Conservation (phyloP, 1,140 invertebrate species). For the Batillaria attramentaria region DNA sequence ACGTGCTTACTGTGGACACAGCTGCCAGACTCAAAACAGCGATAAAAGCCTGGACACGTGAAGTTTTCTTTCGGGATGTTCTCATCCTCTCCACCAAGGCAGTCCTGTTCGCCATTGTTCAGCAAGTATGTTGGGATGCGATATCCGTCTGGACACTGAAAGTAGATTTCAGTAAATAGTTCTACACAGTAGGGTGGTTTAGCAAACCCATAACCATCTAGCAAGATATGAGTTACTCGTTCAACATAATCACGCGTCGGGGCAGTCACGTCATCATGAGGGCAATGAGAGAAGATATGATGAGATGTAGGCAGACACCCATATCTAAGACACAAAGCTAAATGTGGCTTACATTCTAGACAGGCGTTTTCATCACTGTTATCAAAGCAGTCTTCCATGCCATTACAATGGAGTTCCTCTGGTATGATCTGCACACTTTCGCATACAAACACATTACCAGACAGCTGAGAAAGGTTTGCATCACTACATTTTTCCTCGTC, state of each 20-base stretch:
- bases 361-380: conserved; percentile 36
- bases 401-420: conserved; percentile 21
- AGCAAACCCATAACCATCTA: conserved; percentile 36
- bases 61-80: neutral
- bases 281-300: neutral
- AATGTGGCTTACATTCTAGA: conserved; percentile 7
- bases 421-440: conserved; percentile 17
- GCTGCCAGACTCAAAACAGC: conserved; percentile 12
- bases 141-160: conserved; percentile 16
- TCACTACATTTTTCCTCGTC: conserved; percentile 29
- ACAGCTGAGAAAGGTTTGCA: neutral
- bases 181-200: neutral
- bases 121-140: conserved; percentile 34
- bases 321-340: conserved; percentile 7
- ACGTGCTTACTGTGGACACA: conserved; percentile 34
- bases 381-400: conserved; percentile 32
- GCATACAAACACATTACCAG: conserved; percentile 1
- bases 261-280: neutral
- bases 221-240: neutral
- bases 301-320: conserved; percentile 22
- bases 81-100: conserved; percentile 31
- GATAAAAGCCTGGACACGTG: conserved; percentile 28
- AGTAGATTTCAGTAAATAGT: conserved; percentile 21
- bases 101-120: conserved; percentile 35
- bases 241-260: no score